Base-by-base conservation (phyloP, 1,140 invertebrate genomes). In the Bombus impatiens region DNA sequence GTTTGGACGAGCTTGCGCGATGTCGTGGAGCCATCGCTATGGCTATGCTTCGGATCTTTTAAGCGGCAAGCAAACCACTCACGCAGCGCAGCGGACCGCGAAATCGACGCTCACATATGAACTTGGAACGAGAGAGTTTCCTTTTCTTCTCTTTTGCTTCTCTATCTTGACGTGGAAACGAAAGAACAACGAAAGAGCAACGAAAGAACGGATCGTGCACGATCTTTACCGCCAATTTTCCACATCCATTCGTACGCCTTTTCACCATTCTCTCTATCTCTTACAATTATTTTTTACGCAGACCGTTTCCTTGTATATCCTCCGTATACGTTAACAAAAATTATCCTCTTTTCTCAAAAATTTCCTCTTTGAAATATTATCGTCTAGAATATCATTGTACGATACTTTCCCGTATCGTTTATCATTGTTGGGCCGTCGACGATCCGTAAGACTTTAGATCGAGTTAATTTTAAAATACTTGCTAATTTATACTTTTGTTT, bases 101-200 rank as follows among this genome's bases (percentile, higher is more conserved):
- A 95, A 95, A 95, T 95, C 95, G 94, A 95, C 93, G 94, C 94
- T 95, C 94, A 95, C 94, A 95, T 95, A 94, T 95, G 95, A 94
- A 94, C 92, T 91, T 91, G 84, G 91, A 93, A 92, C 91, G 89
- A 59, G 83, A 90, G 72, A 87, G 71, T 80, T 80, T 78, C 78
- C 81, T 85, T 44, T 68, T 74, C 40, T 74, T 85, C 68, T 47
- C 71, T 74, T 87, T 75, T 84, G 68, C 53, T 87, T 87, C 78
- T 90, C 82, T 87, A 74, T 82, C 82, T 44, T 74, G 78, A 79
- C 89, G 87, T 78, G 44, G 81, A 87, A 87, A 84, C 72, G 82
- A 70, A 89, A 88, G 67, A 88, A 84, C 82, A 87, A 82, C 79
- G 42, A 42, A 42, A 40, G 8, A 40, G 9, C 40, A 87, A 84